Percentiles rank a stretch among this genome's conserved stretches.
These are phyloP conservation scores for Echiichthys vipera DNA, from an alignment of 2,797 vertebrate genomes.

Conservation along the genomic window DNA sequence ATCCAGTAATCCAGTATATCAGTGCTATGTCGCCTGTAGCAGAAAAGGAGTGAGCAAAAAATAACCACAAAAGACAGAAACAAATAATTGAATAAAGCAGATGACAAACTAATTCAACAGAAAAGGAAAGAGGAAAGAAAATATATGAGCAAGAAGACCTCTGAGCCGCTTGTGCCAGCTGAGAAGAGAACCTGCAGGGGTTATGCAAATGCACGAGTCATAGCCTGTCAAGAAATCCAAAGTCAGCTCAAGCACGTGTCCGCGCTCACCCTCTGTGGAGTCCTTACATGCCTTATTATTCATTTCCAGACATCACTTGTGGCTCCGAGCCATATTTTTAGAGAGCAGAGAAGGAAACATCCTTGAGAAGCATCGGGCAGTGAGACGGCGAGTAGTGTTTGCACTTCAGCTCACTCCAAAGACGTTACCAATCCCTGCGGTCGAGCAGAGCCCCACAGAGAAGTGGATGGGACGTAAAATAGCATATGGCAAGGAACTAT, in stretches of 20 bases:
- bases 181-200: conserved; percentile 48
- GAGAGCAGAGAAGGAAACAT: conserved; percentile 46
- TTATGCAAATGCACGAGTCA: conserved; percentile 62
- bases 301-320: conserved; percentile 65
- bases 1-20: conserved; percentile 13
- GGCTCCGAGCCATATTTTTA: conserved; percentile 61
- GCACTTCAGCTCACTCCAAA: conserved; percentile 57
- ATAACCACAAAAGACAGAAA: not conserved
- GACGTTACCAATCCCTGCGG: conserved; percentile 45
- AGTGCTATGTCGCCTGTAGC: conserved; percentile 7
- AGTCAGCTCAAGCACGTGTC: conserved; percentile 47
- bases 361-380: conserved; percentile 48
- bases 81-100: conserved; percentile 23
- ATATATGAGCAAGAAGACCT: conserved; percentile 6
- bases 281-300: conserved; percentile 65
- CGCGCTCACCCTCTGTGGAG: conserved; percentile 51
- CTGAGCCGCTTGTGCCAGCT: conserved; percentile 44
- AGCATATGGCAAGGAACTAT: conserved; percentile 62
- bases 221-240: conserved; percentile 58
- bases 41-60: not conserved
- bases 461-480: conserved; percentile 34
- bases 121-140: not conserved
- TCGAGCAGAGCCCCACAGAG: conserved; percentile 33
- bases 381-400: conserved; percentile 35
- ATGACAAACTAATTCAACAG: not conserved